Percentiles rank a stretch among this genome's conserved stretches.
phyloP scores from a whole-genome alignment of 2,113 vertebrate genomes.

The Elachura formosa region DNA sequence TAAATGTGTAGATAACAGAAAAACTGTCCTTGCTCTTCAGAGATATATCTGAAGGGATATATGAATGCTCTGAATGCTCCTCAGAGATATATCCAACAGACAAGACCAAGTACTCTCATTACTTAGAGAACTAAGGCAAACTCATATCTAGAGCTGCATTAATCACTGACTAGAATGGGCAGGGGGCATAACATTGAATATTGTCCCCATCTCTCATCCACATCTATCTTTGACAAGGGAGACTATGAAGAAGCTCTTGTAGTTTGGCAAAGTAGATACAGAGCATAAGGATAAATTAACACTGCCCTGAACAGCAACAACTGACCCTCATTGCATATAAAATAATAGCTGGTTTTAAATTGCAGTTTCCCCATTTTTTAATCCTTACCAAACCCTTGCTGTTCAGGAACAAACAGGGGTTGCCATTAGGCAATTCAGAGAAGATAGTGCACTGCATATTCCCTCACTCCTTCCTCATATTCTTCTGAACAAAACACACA shows the following conservation, averaged over 20 bases:
- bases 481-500: not conserved
- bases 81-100: not conserved
- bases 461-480: not conserved
- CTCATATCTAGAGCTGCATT: not conserved
- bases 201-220: not conserved
- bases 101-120: not conserved
- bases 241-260: not conserved
- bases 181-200: not conserved
- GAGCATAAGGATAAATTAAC: not conserved
- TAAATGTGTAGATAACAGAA: not conserved
- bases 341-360: not conserved
- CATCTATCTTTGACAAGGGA: not conserved
- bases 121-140: not conserved
- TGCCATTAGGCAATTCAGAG: not conserved
- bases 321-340: not conserved
- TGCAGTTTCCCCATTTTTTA: not conserved
- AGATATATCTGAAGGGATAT: not conserved
- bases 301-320: not conserved
- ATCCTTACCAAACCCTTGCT: not conserved
- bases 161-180: not conserved
- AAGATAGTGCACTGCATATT: not conserved
- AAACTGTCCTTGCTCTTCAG: not conserved
- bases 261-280: not conserved
- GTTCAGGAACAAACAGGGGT: not conserved
- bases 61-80: too few species aligned